Evolutionary conservation across 1,140 invertebrate genomes (phyloP).

Genomic region (Zaprionus lachaisei): DNA sequence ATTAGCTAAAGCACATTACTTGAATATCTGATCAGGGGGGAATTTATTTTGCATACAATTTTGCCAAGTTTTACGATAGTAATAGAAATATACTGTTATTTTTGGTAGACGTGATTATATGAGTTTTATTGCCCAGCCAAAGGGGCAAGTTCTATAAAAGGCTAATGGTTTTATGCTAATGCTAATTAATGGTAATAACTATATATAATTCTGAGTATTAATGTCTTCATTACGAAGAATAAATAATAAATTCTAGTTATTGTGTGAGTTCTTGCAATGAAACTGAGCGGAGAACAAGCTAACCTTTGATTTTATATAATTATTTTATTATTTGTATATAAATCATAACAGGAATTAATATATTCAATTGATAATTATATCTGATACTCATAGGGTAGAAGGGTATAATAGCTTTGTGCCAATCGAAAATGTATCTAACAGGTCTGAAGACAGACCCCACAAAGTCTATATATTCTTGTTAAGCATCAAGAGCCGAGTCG

Average conservation of each 20-base stretch:
- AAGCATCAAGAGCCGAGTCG: no score
- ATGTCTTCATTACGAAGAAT: not conserved
- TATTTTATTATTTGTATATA: not conserved
- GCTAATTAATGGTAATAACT: not conserved
- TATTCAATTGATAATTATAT: not conserved
- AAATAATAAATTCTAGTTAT: no score
- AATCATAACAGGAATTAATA: no score
- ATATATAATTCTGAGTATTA: not conserved
- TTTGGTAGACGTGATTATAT: not conserved
- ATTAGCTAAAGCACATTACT: constrained; percentile 9
- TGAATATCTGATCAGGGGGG: constrained; percentile 4
- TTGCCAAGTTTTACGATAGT: constrained; percentile 4
- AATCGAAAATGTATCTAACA: no score
- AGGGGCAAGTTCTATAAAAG: not conserved
- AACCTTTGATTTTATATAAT: not conserved
- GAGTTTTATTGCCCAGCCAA: constrained; percentile 1
- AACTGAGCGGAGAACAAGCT: not conserved
- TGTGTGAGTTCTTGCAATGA: no score
- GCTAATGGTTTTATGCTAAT: not conserved
- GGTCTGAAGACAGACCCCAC: no score
- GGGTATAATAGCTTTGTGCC: no score
- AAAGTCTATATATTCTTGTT: no score
- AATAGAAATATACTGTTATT: not conserved
- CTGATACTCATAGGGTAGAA: no score
- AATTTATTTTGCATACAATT: not conserved